Evolutionary conservation across 2,797 vertebrate genomes (phyloP).

Genomic region (Enteromius unitaeniatus): DNA sequence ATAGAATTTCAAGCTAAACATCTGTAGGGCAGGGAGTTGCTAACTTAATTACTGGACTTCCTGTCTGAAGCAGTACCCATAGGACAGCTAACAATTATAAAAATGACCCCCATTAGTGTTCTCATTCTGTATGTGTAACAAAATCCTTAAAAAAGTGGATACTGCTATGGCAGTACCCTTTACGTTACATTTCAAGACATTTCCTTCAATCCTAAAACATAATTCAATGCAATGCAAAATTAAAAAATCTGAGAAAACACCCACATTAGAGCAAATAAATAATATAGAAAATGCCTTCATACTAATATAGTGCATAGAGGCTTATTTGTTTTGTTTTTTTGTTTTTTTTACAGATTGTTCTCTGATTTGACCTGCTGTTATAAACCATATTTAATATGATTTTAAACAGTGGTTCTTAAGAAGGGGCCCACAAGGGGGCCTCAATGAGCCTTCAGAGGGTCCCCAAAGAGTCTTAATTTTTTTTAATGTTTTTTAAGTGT

Average conservation of each 20-base stretch:
- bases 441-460: background rate
- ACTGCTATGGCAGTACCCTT: background rate
- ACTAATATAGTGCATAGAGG: background rate
- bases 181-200: background rate
- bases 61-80: conserved; percentile 21
- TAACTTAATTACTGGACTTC: conserved; percentile 10
- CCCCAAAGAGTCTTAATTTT: background rate
- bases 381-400: background rate
- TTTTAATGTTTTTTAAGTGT: background rate
- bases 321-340: background rate
- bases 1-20: background rate
- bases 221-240: background rate
- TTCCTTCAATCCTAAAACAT: background rate
- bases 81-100: conserved; percentile 6
- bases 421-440: conserved; percentile 2
- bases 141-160: background rate
- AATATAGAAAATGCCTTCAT: background rate
- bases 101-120: conserved; percentile 9
- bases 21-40: background rate
- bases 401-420: background rate
- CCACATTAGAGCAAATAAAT: background rate
- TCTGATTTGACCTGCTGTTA: background rate
- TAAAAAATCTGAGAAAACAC: background rate
- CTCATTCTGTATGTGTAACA: background rate
- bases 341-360: background rate